These are phyloP conservation scores for Avahi laniger DNA, from an alignment of 2,797 vertebrate genomes.

Conservation along the genomic window DNA sequence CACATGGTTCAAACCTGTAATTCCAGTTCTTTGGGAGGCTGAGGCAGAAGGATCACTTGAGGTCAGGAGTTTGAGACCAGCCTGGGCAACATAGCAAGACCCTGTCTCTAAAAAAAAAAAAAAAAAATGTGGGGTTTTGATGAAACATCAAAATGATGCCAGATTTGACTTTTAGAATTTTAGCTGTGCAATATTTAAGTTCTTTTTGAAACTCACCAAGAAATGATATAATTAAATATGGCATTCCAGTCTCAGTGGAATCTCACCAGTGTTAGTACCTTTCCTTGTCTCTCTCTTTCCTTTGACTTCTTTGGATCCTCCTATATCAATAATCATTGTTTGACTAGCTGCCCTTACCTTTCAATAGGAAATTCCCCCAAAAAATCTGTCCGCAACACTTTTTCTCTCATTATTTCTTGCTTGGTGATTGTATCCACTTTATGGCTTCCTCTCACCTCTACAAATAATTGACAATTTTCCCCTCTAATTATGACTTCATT, in stretches of 20 bases:
- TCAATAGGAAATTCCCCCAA: not conserved
- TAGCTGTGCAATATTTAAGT: not conserved
- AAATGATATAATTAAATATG: not conserved
- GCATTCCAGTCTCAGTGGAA: not conserved
- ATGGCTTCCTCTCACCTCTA: not conserved
- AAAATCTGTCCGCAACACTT: not conserved
- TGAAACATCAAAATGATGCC: not conserved
- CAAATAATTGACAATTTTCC: not conserved
- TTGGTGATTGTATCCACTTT: not conserved
- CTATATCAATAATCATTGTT: not conserved
- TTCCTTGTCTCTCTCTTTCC: not conserved
- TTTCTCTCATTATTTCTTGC: not conserved
- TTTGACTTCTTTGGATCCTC: not conserved
- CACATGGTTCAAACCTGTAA: too few species aligned
- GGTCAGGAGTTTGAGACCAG: too few species aligned
- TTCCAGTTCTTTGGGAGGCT: too few species aligned
- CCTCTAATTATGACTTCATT: not conserved
- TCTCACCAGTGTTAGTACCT: not conserved
- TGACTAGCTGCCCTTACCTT: not conserved
- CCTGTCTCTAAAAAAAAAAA: too few species aligned
- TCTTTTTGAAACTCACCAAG: not conserved
- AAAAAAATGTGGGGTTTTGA: not conserved
- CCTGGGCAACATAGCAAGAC: too few species aligned
- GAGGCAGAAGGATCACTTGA: too few species aligned
- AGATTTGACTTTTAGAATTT: not conserved